A percentile compares a stretch with the other conserved stretches of the same genome.
phyloP scores from a whole-genome alignment of 2,113 vertebrate genomes.

The Butorides virescens region DNA sequence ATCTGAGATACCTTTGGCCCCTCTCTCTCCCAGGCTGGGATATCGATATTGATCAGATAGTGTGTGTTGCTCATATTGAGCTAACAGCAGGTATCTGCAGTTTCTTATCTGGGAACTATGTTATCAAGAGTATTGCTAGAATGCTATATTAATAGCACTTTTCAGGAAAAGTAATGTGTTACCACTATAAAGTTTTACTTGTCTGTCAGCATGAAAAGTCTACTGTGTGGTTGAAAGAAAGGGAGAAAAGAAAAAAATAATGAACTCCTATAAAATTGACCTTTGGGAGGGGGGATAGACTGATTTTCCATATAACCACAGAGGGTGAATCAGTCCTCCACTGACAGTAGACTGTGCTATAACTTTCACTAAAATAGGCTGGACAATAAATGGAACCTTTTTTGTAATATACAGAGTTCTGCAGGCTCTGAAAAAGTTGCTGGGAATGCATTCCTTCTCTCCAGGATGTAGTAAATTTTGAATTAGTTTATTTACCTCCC shows the following conservation, averaged over 20 bases:
- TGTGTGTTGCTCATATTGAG: neutral
- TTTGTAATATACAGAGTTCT: neutral
- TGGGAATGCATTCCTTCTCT: neutral
- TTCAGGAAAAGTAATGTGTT: neutral
- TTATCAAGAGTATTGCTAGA: neutral
- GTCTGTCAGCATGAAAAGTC: neutral
- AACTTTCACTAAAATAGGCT: neutral
- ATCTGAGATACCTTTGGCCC: neutral
- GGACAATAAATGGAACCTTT: neutral
- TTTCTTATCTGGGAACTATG: neutral
- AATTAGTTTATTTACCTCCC: constrained; percentile 30
- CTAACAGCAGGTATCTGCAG: neutral
- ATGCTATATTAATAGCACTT: neutral
- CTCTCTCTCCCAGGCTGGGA: neutral
- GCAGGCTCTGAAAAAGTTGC: neutral
- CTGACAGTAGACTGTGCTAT: neutral
- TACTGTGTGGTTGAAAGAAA: neutral
- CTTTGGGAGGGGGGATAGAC: neutral
- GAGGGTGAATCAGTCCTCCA: neutral
- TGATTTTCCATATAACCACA: neutral
- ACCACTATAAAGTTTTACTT: neutral
- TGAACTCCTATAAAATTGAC: neutral
- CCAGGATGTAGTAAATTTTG: neutral
- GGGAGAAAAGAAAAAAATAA: neutral
- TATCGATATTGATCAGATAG: neutral